Conservation (phyloP, 2,888 invertebrate genomes). For the Anodontia alba region DNA sequence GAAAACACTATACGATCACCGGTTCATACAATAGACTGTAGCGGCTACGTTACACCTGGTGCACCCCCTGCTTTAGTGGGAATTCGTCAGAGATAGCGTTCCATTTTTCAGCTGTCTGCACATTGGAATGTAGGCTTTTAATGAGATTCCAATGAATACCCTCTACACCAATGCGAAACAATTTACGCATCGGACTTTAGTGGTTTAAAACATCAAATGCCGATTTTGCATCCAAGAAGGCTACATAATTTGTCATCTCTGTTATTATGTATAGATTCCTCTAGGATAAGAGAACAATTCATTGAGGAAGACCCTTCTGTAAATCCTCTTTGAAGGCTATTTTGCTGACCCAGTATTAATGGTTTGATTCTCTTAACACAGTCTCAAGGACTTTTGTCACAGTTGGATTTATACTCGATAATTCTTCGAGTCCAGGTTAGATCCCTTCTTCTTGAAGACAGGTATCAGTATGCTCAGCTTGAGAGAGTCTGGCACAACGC, state of each 20-base stretch:
- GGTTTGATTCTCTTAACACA: background rate
- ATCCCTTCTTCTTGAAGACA: no score
- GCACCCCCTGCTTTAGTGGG: background rate
- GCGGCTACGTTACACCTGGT: background rate
- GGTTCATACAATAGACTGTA: no score
- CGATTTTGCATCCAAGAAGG: slow-evolving; percentile 27
- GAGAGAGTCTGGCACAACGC: no score
- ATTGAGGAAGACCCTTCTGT: no score
- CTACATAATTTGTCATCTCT: background rate
- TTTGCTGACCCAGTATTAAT: no score
- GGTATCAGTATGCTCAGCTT: no score
- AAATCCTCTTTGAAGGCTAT: slow-evolving; percentile 8
- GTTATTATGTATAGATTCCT: no score
- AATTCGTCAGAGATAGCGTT: background rate
- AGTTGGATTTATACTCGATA: background rate
- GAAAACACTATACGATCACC: no score
- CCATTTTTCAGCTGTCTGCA: slow-evolving; percentile 13
- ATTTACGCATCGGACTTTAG: slow-evolving; percentile 23
- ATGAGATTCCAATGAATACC: slow-evolving; percentile 19
- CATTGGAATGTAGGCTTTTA: slow-evolving; percentile 1
- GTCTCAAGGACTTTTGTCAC: slow-evolving; percentile 11
- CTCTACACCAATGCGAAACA: background rate
- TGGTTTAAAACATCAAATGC: slow-evolving; percentile 31
- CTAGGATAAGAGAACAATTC: no score
- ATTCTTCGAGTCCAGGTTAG: no score